These are phyloP conservation scores for Dicrostonyx torquatus DNA, from an alignment of 2,797 vertebrate genomes.

Conservation along the genomic window DNA sequence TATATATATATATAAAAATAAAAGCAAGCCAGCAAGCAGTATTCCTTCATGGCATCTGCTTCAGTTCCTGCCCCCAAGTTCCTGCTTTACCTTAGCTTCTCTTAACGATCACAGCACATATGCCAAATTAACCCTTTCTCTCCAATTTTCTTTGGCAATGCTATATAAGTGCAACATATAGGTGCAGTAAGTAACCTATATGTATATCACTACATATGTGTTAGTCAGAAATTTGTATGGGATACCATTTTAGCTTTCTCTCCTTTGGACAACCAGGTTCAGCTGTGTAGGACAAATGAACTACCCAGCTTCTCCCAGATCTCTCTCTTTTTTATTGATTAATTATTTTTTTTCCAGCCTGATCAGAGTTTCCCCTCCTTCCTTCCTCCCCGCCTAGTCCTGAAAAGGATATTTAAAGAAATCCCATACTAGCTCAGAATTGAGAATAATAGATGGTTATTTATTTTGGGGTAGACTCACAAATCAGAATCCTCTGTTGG, in stretches of 20 bases:
- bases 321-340: background rate
- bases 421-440: no score
- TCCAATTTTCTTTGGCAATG: background rate
- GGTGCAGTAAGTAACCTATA: background rate
- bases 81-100: background rate
- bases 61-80: background rate
- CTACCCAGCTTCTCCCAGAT: background rate
- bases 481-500: no score
- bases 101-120: background rate
- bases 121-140: background rate
- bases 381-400: background rate
- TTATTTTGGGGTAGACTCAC: no score
- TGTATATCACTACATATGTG: background rate
- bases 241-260: background rate
- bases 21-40: background rate
- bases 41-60: background rate
- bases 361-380: background rate
- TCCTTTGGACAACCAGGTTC: background rate
- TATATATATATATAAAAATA: no score
- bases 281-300: background rate
- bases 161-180: background rate
- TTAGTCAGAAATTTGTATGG: background rate
- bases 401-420: no score
- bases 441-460: no score
- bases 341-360: background rate